Evolutionary conservation across 2,797 vertebrate genomes (phyloP), one percentile per base, ranked within the genome.

Genomic region (Melanotaenia maccullochi): DNA sequence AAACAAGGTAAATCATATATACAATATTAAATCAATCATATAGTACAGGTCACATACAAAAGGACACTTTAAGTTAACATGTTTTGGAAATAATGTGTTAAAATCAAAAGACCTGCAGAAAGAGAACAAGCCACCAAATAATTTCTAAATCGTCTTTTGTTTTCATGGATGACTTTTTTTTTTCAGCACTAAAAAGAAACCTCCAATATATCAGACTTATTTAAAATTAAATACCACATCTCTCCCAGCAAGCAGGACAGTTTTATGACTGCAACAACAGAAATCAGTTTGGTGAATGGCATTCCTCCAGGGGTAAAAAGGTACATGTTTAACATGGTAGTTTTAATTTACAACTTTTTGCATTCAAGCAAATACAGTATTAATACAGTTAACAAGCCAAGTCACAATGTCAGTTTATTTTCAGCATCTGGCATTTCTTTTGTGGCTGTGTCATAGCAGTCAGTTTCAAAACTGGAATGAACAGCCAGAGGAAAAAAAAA

Each of bases 1-100:
- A 97, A 97, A 97, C 96, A 96, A 98, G 94, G 95, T 96, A 99
- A 97, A 97, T 96, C 95, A 97, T 98, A 97, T 99, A 95, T 98
- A 98, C 97, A 98, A 96, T 97, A 97, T 96, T 96, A 97, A 97
- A 96, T 97, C 95, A 97, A 96, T 96, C 95, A 94, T 95, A 94
- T 95, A 91, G 92, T 96, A 96, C 96, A 96, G 94, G 94, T 97
- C 95, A 96, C 96, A 97, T 96, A 95, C 96, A 96, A 96, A 96
- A 97, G 96, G 96, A 97, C 97, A 97, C 96, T 96, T 93, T 95
- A 95, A 95, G 93, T 96, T 96, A 95, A 93, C 93, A 93, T 92
- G 87, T 95, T 91, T 90, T 93, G 90, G 89, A 94, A 94, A 96
- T 94, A 61, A 87, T 91, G 93, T 93, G 88, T 90, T 92, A 92